Evolutionary conservation across 2,113 vertebrate species (phyloP), one percentile per base, ranked within the genome.

Genomic region (Platichthys flesus): DNA sequence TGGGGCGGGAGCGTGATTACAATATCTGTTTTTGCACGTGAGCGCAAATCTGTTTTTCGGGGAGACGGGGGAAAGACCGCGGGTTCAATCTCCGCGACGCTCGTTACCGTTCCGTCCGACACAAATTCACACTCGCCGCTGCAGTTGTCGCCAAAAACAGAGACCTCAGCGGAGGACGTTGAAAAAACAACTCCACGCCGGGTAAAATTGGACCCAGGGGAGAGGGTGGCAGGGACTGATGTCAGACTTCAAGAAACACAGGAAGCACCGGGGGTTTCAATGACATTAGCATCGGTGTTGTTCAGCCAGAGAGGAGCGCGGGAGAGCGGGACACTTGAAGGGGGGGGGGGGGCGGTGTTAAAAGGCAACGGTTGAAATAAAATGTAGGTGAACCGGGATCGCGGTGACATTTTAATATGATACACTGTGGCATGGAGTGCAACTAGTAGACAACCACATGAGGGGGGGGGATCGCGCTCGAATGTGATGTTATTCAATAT

Each of bases 141-240:
- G 55, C 82, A 80, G 86, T 85, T 84, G 82, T 83, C 79, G 75
- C 79, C 28, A 31, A 90, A 40, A 91, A 91, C 84, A 86, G 76
- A 85, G 85, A 86, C 65, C 87, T 91, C 86, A 87, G 81, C 85
- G 81, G 81, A 87, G 86, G 85, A 87, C 91, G 82, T 89, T 88
- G 83, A 7, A 31, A 31, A 31, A 31, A 92, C 3, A 91, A 89
- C 78, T 74, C 86, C 87, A 75, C 69, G 76, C 76, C 20, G 64
- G 79, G 82, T 31, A 86, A 89, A 93, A 93, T 91, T 91, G 89
- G 91, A 76, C 92, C 81, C 88, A 61, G 51, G 90, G 89, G 89
- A 62, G 58, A 66, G 65, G 59, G 52, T 67, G 45, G 84, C 31
- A 51, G 81, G 86, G 86, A 91, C 88, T 92, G 88, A 88, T 90